Base-by-base conservation (phyloP, 2,888 invertebrate genomes). In the Halictus ligatus region DNA sequence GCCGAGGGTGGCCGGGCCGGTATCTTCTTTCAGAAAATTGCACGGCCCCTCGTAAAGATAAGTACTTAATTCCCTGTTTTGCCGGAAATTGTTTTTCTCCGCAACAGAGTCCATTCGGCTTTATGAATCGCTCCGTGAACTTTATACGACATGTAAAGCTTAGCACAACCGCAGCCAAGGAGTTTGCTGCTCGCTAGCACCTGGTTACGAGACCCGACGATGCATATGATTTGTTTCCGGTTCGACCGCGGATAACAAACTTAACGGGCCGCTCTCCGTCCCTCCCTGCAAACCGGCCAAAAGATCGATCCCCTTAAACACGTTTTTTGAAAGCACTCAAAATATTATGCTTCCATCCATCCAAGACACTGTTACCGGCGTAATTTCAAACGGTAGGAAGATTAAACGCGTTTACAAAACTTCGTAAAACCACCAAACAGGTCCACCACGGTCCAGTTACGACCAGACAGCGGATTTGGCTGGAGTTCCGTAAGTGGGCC, bases 21-120 rank as follows among this genome's bases (percentile, higher is more conserved):
- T 90, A 89, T 90, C 89, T 89, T 81, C 87, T 87, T 90, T 89
- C 84, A 87, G 84, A 89, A 90, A 80, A 90, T 87, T 83, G 83
- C 83, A 87, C 86, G 84, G 75, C 79, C 80, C 79, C 89, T 90
- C 90, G 83, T 90, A 90, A 90, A 90, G 90, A 90, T 90, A 89
- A 90, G 84, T 90, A 90, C 84, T 90, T 90, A 90, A 90, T 90
- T 90, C 87, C 86, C 81, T 80, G 86, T 89, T 90, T 89, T 84
- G 77, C 84, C 81, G 89, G 90, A 86, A 90, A 90, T 89, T 89
- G 90, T 90, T 89, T 90, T 88, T 80, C 86, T 75, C 81, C 81
- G 78, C 83, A 46, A 79, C 76, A 78, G 72, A 85, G 78, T 85
- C 71, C 84, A 80, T 80, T 78, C 60, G 74, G 84, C 75, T 87